Base-by-base conservation (phyloP, 2,797 vertebrate species). In the Anguilla pacifica region DNA sequence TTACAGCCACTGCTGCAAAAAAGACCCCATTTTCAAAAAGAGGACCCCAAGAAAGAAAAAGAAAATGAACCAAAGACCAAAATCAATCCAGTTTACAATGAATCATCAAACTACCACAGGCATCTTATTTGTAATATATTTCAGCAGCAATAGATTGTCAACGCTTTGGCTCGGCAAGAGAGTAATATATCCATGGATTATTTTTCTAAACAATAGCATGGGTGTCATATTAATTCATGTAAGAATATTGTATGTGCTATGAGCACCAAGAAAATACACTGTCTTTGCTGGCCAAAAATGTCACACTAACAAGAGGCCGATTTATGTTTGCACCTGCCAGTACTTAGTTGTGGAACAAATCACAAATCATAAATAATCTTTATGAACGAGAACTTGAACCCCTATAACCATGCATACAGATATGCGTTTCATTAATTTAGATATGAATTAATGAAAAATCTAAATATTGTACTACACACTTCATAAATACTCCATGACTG, bases 111-210 rank as follows among this genome's bases (percentile, higher is more conserved):
- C 22, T 82, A 46, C 31, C 39, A 4, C 74, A 79, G 35, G 1
- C 74, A 79, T 79, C 39, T 79, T 43, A 46, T 79, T 79, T 79
- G 74, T 43, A 19, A 79, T 79, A 39, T 46, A 6, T 79, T 79
- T 79, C 17, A 79, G 39, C 17, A 46, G 74, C 74, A 79, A 39
- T 22, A 79, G 31, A 43, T 39, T 79, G 25, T 72, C 67, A 72
- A 35, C 28, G 31, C 28, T 72, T 35, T 9, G 70, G 28, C 70
- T 28, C 28, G 10, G 70, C 70, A 82, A 51, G 19, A 25, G 43
- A 19, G 46, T 43, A 77, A 39, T 39, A 39, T 43, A 39, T 77
- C 72, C 43, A 72, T 17, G 3, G 39, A 77, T 77, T 43, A 22
- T 43, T 43, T 3, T 43, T 22, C 79, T 46, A 22, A 46, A 39